Percentiles rank a stretch among this genome's conserved stretches.
These are phyloP conservation scores for Cremastinae sp. DNA, from an alignment of 2,888 invertebrate genomes.

Conservation along the genomic window DNA sequence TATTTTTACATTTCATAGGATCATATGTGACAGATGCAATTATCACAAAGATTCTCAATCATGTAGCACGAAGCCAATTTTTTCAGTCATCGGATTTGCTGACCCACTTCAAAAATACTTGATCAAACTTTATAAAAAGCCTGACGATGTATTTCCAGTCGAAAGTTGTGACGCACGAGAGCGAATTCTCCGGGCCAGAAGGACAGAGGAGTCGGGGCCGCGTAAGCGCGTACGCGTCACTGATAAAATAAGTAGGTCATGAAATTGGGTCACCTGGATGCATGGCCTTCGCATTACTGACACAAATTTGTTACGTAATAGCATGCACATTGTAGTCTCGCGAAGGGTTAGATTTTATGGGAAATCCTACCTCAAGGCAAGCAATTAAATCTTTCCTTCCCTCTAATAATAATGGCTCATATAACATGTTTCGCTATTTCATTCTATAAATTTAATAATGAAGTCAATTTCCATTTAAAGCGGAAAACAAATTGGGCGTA, in stretches of 20 bases:
- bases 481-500: too few species aligned
- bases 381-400: conserved; percentile 41
- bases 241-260: conserved; percentile 49
- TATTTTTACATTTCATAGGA: background rate
- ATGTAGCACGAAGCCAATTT: too few species aligned
- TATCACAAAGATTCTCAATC: background rate
- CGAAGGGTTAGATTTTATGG: conserved; percentile 9
- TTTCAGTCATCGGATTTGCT: too few species aligned
- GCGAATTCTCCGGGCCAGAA: background rate
- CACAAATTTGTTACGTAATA: conserved; percentile 38
- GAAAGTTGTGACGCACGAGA: conserved; percentile 25
- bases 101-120: background rate
- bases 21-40: background rate
- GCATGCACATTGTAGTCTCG: conserved; percentile 35
- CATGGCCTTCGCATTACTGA: conserved; percentile 30
- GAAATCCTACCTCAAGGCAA: conserved; percentile 43
- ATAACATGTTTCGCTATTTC: too few species aligned
- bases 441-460: too few species aligned
- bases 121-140: background rate
- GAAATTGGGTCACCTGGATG: conserved; percentile 52
- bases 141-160: background rate
- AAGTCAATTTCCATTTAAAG: too few species aligned
- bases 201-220: background rate
- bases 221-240: background rate
- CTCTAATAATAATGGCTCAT: conserved; percentile 6